Evolutionary conservation across 2,797 vertebrate genomes (phyloP).

Genomic region (Euthynnus affinis): DNA sequence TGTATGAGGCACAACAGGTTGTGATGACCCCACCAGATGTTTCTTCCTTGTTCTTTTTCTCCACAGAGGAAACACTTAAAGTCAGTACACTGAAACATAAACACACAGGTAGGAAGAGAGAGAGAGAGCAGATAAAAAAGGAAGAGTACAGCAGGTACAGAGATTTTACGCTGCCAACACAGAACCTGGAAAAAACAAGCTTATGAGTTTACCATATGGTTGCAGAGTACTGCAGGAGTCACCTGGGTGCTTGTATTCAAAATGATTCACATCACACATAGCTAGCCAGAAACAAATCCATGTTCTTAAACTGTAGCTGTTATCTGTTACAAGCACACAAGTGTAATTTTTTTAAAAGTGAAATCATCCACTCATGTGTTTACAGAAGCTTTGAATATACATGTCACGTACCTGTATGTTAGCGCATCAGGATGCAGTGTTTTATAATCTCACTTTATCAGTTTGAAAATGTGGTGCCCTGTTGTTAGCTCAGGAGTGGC

Average conservation of each 20-base stretch:
- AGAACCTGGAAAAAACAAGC: conserved; percentile 32
- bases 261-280: conserved; percentile 29
- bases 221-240: conserved; percentile 14
- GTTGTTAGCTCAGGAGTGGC: conserved; percentile 64
- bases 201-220: conserved; percentile 52
- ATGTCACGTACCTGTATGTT: conserved; percentile 14
- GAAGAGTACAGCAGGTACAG: conserved; percentile 42
- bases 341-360: neutral
- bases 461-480: conserved; percentile 63
- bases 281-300: neutral
- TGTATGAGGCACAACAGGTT: neutral
- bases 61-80: conserved; percentile 38
- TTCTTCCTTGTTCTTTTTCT: conserved; percentile 21
- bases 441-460: conserved; percentile 65
- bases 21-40: conserved; percentile 65
- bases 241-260: neutral
- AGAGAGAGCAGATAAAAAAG: conserved; percentile 41
- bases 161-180: conserved; percentile 43
- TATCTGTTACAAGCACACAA: too few species aligned
- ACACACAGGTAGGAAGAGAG: conserved; percentile 43
- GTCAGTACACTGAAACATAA: conserved; percentile 38
- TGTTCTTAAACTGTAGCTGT: neutral
- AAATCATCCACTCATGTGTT: conserved; percentile 39
- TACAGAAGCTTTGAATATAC: conserved; percentile 2
- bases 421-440: conserved; percentile 19